Conservation (phyloP, 1,140 invertebrate species). For the Leptinotarsa texana region DNA sequence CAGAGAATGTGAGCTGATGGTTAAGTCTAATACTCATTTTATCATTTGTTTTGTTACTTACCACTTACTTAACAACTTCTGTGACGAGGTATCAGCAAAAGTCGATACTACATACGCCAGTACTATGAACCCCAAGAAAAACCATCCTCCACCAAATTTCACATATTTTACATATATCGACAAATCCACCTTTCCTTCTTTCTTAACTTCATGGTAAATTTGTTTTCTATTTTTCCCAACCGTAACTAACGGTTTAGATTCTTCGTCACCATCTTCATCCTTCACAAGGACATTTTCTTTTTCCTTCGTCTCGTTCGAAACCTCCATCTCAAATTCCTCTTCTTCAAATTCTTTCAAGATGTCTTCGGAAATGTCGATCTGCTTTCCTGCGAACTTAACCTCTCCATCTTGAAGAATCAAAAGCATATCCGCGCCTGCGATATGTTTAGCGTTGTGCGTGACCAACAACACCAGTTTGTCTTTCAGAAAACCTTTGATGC, state of each 20-base stretch:
- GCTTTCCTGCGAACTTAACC: slow-evolving; percentile 32
- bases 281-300: not conserved
- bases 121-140: slow-evolving; percentile 25
- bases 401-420: slow-evolving; percentile 37
- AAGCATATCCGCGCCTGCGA: slow-evolving; percentile 37
- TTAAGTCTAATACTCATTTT: too few relatives aligned
- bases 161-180: slow-evolving; percentile 41
- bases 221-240: slow-evolving; percentile 16
- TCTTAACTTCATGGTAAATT: slow-evolving; percentile 43
- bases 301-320: not conserved
- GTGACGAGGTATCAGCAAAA: slow-evolving; percentile 31
- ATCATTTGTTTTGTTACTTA: slow-evolving; percentile 4
- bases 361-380: slow-evolving; percentile 30
- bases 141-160: slow-evolving; percentile 42
- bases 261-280: slow-evolving; percentile 14
- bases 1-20: too few relatives aligned
- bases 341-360: slow-evolving; percentile 32
- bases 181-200: slow-evolving; percentile 39
- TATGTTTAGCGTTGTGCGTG: slow-evolving; percentile 69
- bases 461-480: slow-evolving; percentile 72
- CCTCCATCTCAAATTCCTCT: slow-evolving; percentile 1
- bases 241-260: not conserved
- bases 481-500: slow-evolving; percentile 70
- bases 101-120: slow-evolving; percentile 27
- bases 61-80: slow-evolving; percentile 44